Evolutionary conservation across 2,888 invertebrate species (phyloP), one percentile per base, ranked within the genome.

Genomic region (Lepas anatifera): DNA sequence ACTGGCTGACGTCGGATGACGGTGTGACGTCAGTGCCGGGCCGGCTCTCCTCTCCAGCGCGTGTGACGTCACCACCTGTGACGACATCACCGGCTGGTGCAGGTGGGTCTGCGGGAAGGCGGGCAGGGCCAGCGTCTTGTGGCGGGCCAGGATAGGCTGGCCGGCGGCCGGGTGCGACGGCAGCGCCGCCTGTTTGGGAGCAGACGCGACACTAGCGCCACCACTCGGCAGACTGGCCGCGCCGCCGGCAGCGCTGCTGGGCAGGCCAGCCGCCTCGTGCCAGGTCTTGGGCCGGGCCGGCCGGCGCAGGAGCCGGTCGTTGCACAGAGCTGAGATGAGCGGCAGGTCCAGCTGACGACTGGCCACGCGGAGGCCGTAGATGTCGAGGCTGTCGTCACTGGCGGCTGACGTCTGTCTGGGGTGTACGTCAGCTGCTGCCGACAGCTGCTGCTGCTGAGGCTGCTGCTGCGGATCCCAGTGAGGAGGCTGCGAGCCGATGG

Each of bases 271-370:
- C 50, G 50, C 50, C 50, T 50, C 50, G 50, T 50, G 50, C 50
- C 50, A 50, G 27, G 50, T 50, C 27, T 27, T 25, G 27, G 50
- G 50, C 50, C 50, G 27, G 8, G 63, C 32, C 1, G 32, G 18
- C 3, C 32, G 35, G 3, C 64, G 83, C 77, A 95, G 84, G 72
- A 92, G 90, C 71, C 90, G 87, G 81, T 95, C 95, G 79, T 95
- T 95, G 83, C 94, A 95, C 75, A 95, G 84, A 22, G 95, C 95
- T 72, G 93, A 90, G 78, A 95, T 94, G 72, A 96, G 83, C 29
- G 95, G 95, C 80, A 95, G 83, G 81, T 94, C 93, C 77, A 94
- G 84, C 79, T 92, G 90, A 78, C 89, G 89, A 81, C 92, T 92
- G 81, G 92, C 91, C 81, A 92, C 92, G 71, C 92, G 85, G 73